Evolutionary conservation across 2,113 vertebrate species (phyloP).

Genomic region (Myotis lucifugus): DNA sequence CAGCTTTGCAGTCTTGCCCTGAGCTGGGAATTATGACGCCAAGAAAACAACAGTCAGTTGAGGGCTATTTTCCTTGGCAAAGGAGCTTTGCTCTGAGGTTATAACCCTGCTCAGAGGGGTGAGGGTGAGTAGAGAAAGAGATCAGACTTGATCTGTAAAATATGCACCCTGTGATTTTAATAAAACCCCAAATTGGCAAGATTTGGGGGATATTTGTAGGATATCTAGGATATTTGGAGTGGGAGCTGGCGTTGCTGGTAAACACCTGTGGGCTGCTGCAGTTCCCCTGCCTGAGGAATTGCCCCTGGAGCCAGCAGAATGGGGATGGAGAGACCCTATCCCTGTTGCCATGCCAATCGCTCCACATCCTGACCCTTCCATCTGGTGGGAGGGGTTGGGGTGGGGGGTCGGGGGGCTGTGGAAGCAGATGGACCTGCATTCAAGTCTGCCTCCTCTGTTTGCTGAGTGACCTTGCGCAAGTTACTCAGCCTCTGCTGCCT

Average conservation of each 20-base stretch:
- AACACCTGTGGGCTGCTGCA: background rate
- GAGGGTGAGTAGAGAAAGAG: background rate
- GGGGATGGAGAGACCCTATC: background rate
- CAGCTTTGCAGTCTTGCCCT: background rate
- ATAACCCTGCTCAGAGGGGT: background rate
- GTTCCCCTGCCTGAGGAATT: background rate
- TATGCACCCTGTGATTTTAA: background rate
- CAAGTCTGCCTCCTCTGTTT: background rate
- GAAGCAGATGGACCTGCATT: background rate
- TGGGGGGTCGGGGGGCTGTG: background rate
- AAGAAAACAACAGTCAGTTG: background rate
- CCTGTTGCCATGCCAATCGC: background rate
- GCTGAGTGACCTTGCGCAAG: background rate
- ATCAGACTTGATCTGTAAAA: background rate
- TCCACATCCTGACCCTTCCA: accelerated
- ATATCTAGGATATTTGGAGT: background rate
- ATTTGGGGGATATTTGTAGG: background rate
- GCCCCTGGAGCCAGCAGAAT: background rate
- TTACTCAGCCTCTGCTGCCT: background rate
- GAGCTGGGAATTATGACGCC: background rate
- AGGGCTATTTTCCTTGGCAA: slow-evolving; percentile 31
- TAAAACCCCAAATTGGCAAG: background rate
- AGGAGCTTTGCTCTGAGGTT: background rate
- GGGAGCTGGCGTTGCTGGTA: background rate
- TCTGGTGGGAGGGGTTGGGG: background rate